phyloP scores from a whole-genome alignment of 2,113 vertebrate genomes.

The Notarius lentiginosus region DNA sequence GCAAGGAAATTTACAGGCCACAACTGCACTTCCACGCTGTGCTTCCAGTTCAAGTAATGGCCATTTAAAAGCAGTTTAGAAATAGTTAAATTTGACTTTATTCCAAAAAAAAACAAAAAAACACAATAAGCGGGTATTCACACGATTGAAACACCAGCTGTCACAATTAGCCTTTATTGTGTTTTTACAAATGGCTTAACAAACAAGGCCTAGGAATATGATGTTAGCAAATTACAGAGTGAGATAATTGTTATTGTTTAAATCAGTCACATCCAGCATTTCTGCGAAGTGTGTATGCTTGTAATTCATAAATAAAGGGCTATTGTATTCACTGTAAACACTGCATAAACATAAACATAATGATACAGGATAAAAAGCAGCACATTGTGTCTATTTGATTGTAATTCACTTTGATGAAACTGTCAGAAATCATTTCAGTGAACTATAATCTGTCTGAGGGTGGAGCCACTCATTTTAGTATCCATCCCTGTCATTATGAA shows the following conservation, averaged over 20 bases:
- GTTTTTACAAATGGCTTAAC: slow-evolving; percentile 25
- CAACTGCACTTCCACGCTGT: not conserved
- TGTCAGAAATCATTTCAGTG: slow-evolving; percentile 3
- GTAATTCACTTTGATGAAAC: slow-evolving; percentile 9
- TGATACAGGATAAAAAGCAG: not conserved
- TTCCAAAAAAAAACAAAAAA: not conserved
- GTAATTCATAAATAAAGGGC: slow-evolving; percentile 13
- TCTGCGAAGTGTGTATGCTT: not conserved
- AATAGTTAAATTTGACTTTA: not conserved
- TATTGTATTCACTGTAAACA: slow-evolving; percentile 9
- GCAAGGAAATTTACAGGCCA: not conserved
- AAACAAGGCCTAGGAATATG: not conserved
- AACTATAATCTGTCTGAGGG: not conserved
- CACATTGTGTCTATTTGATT: slow-evolving; percentile 4
- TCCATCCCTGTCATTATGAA: not conserved
- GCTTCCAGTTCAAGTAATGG: not conserved
- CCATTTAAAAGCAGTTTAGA: not conserved
- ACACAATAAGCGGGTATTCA: slow-evolving; percentile 4
- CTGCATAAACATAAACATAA: slow-evolving; percentile 18
- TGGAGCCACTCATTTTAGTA: not conserved
- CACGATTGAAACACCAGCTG: not conserved
- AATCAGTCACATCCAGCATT: slow-evolving; percentile 13
- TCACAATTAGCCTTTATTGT: slow-evolving; percentile 37
- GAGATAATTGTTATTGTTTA: not conserved
- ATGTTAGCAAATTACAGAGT: not conserved